A percentile compares a stretch with the other conserved stretches of the same genome.
These are phyloP conservation scores for Heliconius ismenius DNA, from an alignment of 2,888 invertebrate species.

Conservation along the genomic window DNA sequence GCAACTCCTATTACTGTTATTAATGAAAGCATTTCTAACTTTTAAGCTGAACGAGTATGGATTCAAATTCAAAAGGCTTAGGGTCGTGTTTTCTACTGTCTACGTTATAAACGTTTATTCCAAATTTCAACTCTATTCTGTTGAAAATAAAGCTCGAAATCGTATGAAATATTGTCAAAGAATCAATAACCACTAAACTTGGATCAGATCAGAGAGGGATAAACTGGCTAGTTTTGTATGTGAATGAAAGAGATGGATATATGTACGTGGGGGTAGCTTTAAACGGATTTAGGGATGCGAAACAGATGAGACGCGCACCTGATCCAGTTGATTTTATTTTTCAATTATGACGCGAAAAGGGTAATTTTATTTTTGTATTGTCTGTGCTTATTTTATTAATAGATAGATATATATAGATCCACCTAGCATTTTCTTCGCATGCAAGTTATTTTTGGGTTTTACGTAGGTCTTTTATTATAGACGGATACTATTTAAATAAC, in stretches of 20 bases:
- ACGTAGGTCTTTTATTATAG: not conserved
- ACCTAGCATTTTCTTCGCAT: not conserved
- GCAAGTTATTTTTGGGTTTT: not conserved
- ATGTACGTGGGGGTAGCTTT: constrained; percentile 55
- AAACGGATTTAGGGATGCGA: constrained; percentile 63
- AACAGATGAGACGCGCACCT: constrained; percentile 72
- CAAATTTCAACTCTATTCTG: constrained; percentile 49
- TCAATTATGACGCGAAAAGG: constrained; percentile 58
- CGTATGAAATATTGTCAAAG: constrained; percentile 49
- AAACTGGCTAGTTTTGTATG: constrained; percentile 51
- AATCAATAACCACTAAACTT: constrained; percentile 78
- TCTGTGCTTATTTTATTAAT: not conserved
- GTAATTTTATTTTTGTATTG: constrained; percentile 44
- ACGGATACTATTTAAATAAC: not conserved
- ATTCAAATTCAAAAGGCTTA: constrained; percentile 71
- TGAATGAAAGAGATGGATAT: constrained; percentile 56
- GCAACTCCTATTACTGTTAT: constrained; percentile 49
- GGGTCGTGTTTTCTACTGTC: constrained; percentile 64
- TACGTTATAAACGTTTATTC: constrained; percentile 47
- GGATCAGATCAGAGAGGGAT: constrained; percentile 65
- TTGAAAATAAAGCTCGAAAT: constrained; percentile 54
- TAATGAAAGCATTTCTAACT: constrained; percentile 64
- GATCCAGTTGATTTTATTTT: constrained; percentile 76
- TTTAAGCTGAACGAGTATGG: constrained; percentile 70
- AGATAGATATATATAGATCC: not conserved